Base-by-base conservation (phyloP, 2,888 invertebrate species). In the Meteorus cinctellus region DNA sequence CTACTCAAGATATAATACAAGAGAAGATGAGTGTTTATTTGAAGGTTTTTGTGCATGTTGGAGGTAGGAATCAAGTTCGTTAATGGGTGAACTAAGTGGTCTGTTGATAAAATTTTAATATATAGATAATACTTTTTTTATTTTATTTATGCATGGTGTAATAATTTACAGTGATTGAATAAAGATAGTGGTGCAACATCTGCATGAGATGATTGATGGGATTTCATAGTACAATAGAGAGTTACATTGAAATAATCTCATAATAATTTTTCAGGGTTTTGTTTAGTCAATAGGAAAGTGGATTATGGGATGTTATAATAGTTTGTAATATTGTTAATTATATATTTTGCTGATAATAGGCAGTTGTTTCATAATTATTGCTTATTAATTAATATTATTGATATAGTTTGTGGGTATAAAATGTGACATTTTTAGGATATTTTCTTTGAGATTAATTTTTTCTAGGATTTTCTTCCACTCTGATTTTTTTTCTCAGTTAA, bases 1-100 rank as follows among this genome's bases (percentile, higher is more conserved):
- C 65, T 51, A 48, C 63, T 72, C 51, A 27, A 72, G 72, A 72
- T 72, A 72, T 63, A 55, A 62, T 31, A 27, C 12, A 12, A 34
- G 14, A 62, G 16, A 62, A 62, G 62, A 29, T 31, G 29, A 62
- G 62, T 62, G 62, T 29, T 27, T 31, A 29, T 4, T 29, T 14
- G n/a, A 14, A 3, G 14, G 31, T 27, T 27, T 27, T 29, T 27
- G 31, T 27, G 29, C 27, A 60, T 60, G 14, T 29, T 29, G 12
- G 27, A 31, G 27, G 14, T 12, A 29, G 31, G 12, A 62, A 29
- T 62, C 29, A 62, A 29, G 62, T 62, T 62, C 12, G 62, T 62
- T 62, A 31, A 62, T 62, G 62, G 62, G 62, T 62, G 31, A 62
- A 62, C 16, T 62, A n/a, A 62, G 62, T 16, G 55, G 55, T 55